phyloP scores from a whole-genome alignment of 2,888 invertebrate genomes.

The Nemotelus nigrinus region DNA sequence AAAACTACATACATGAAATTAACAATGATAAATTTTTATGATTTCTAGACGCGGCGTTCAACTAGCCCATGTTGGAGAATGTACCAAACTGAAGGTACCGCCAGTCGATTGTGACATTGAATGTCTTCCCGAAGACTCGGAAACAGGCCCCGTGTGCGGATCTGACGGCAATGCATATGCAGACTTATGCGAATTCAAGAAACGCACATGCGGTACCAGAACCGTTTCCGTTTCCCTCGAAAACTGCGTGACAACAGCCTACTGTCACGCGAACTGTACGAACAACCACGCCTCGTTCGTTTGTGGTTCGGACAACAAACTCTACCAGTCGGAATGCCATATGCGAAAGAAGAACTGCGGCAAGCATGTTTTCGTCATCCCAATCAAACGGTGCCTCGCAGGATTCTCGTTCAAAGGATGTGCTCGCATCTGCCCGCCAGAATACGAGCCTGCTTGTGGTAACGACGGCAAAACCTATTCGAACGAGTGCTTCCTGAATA shows the following conservation, averaged over 20 bases:
- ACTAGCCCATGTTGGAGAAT: slow-evolving; percentile 88
- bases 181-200: slow-evolving; percentile 85
- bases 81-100: slow-evolving; percentile 72
- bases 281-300: slow-evolving; percentile 69
- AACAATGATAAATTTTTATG: neutral
- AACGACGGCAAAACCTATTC: slow-evolving; percentile 92
- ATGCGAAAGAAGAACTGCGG: slow-evolving; percentile 93
- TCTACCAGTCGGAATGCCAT: slow-evolving; percentile 89
- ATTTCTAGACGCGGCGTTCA: slow-evolving; percentile 80
- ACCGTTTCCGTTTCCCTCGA: slow-evolving; percentile 84
- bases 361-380: slow-evolving; percentile 91
- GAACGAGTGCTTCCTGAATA: slow-evolving; percentile 90
- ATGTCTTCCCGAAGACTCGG: slow-evolving; percentile 69
- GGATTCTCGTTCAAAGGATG: slow-evolving; percentile 89
- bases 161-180: slow-evolving; percentile 90
- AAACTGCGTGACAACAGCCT: slow-evolving; percentile 86
- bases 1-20: too few species aligned
- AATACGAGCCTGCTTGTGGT: slow-evolving; percentile 93
- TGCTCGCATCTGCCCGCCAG: slow-evolving; percentile 84
- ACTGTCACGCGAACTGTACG: slow-evolving; percentile 75
- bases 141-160: slow-evolving; percentile 82
- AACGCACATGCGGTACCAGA: slow-evolving; percentile 84
- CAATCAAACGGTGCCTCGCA: slow-evolving; percentile 84
- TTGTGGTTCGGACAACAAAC: slow-evolving; percentile 89
- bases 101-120: slow-evolving; percentile 69